Conservation (phyloP, 2,888 invertebrate genomes). For the Caenorhabditis plicata region DNA sequence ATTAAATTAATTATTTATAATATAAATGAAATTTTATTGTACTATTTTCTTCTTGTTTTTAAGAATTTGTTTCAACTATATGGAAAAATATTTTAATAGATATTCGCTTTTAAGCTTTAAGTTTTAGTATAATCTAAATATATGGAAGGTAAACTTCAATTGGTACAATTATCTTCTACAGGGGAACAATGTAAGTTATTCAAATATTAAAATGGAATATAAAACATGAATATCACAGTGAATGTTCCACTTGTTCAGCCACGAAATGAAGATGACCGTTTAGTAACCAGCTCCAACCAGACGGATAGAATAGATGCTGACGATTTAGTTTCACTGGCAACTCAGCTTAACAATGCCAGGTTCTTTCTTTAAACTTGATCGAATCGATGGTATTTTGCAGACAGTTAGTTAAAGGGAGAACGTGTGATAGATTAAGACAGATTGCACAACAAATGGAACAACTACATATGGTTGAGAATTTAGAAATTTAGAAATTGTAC, state of each 20-base stretch:
- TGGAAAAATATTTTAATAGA: not conserved
- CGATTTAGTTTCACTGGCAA: constrained; percentile 40
- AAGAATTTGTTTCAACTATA: not conserved
- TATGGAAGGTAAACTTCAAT: not conserved
- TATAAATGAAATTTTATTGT: no score
- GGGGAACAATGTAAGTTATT: constrained; percentile 12
- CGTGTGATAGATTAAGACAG: constrained; percentile 69
- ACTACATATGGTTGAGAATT: constrained; percentile 69
- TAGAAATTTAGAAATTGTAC: not conserved
- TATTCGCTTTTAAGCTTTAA: not conserved
- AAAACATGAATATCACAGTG: constrained; percentile 10
- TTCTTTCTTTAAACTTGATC: not conserved
- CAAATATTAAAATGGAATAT: not conserved
- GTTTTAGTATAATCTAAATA: not conserved
- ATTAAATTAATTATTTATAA: constrained; percentile 1
- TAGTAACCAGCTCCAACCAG: constrained; percentile 31
- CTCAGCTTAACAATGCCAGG: constrained; percentile 35
- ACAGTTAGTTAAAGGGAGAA: constrained; percentile 43
- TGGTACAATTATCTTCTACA: constrained; percentile 12
- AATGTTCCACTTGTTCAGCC: constrained; percentile 33
- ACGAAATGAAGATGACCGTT: constrained; percentile 16
- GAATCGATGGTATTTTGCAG: constrained; percentile 3
- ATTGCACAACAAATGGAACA: constrained; percentile 77
- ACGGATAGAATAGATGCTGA: constrained; percentile 38
- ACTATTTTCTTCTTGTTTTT: not conserved